Evolutionary conservation across 2,797 vertebrate genomes (phyloP), one percentile per base, ranked within the genome.

Genomic region (Anolis apletophallus): DNA sequence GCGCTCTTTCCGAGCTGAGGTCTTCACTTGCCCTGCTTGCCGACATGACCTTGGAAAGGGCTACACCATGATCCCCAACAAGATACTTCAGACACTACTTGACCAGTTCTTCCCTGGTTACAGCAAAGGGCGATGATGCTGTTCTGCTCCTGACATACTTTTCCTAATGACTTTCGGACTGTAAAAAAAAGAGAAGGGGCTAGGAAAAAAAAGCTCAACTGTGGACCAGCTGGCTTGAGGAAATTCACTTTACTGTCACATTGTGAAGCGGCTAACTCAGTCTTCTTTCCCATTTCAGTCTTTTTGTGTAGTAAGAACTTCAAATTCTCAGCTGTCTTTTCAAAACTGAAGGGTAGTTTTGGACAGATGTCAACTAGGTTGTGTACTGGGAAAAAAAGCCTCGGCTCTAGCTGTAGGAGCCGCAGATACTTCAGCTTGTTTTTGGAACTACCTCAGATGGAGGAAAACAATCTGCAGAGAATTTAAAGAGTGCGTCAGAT

Each of bases 61-160:
- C 94, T 99, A 98, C 94, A 82, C 94, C 95, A 99, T 99, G 99
- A 95, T 95, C 96, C 97, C 98, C 91, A 99, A 99, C 96, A 98
- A 98, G 96, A 97, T 95, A 87, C 97, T 99, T 54, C 99, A 99
- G 97, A 95, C 97, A 89, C 97, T 99, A 84, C 98, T 99, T 83
- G 98, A 99, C 95, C 98, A 99, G 96, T 99, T 99, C 97, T 99
- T 99, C 93, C 99, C 99, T 52, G 99, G 99, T 92, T 99, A 99
- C 96, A 99, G 98, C 97, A 99, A 99, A 96, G 99, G 99, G 91
- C 99, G 99, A 97, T 99, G 99, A 99, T 97, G 93, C 50, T 87
- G 86, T 87, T 94, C 84, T 21, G 78, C 90, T 88, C 84, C 76
- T 87, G 84, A 88, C 1, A 1, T 88, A 85, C 88, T 93, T 89